phyloP scores from a whole-genome alignment of 2,113 vertebrate species.

The Brachyistius frenatus region DNA sequence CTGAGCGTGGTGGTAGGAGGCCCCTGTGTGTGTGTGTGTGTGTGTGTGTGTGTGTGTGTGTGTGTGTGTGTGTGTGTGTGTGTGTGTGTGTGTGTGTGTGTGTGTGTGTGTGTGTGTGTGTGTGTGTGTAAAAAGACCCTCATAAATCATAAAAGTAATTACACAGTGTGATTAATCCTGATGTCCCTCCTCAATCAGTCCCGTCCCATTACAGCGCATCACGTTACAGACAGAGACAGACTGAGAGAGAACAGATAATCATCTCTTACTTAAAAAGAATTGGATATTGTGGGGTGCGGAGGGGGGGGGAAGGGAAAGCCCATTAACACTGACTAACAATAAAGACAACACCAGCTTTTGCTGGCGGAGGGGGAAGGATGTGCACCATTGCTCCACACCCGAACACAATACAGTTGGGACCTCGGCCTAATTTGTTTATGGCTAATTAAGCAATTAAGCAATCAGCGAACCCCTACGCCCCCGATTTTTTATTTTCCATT shows the following conservation, averaged over 20 bases:
- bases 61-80: slow-evolving; percentile 17
- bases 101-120: slow-evolving; percentile 7
- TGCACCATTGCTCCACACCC: slow-evolving; percentile 34
- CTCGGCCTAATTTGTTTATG: slow-evolving; percentile 62
- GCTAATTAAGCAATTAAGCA: slow-evolving; percentile 66
- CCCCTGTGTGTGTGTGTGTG: neutral
- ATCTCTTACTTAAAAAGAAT: slow-evolving; percentile 69
- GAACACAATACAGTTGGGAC: slow-evolving; percentile 36
- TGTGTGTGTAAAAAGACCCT: slow-evolving; percentile 9
- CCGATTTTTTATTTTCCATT: slow-evolving; percentile 15
- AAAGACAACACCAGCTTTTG: slow-evolving; percentile 28
- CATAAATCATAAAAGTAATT: slow-evolving; percentile 80
- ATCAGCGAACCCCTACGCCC: slow-evolving; percentile 32
- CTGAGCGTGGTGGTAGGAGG: too few relatives aligned
- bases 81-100: neutral
- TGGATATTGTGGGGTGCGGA: slow-evolving; percentile 16
- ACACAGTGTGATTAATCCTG: slow-evolving; percentile 68
- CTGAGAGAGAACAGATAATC: slow-evolving; percentile 61
- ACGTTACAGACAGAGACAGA: slow-evolving; percentile 51
- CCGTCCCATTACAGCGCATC: slow-evolving; percentile 61
- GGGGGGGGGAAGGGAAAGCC: neutral
- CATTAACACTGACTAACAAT: slow-evolving; percentile 48
- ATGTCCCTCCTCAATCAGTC: slow-evolving; percentile 71
- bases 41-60: slow-evolving; percentile 16
- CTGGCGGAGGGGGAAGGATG: neutral